These are phyloP conservation scores for Ormyrus labotus DNA, from an alignment of 2,888 invertebrate species.

Conservation along the genomic window DNA sequence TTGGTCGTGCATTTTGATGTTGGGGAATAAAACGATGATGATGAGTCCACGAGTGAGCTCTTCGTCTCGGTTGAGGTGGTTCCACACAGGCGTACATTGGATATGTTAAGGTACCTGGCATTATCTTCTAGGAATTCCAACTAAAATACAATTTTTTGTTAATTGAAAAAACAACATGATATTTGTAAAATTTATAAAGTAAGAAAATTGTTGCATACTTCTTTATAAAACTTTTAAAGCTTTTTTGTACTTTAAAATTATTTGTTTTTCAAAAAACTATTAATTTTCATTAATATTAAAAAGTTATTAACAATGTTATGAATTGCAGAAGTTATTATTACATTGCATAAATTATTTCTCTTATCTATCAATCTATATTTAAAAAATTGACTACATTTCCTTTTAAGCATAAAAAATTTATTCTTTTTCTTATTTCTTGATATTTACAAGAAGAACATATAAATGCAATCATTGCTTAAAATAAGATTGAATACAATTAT, in stretches of 20 bases:
- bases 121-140: constrained; percentile 57
- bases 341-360: background rate
- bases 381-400: constrained; percentile 15
- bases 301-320: background rate
- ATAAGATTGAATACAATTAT: constrained; percentile 7
- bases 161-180: constrained; percentile 19
- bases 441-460: constrained; percentile 5
- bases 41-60: constrained; percentile 69
- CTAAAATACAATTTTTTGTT: constrained; percentile 30
- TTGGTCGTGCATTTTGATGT: constrained; percentile 61
- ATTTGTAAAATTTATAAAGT: constrained; percentile 9
- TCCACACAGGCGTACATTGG: constrained; percentile 72
- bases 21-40: constrained; percentile 58
- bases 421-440: background rate
- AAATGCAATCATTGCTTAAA: too few relatives aligned
- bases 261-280: too few relatives aligned
- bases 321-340: background rate
- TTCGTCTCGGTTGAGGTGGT: constrained; percentile 65
- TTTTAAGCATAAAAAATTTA: constrained; percentile 13
- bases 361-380: background rate
- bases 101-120: constrained; percentile 73
- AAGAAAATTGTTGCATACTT: background rate
- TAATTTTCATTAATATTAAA: background rate
- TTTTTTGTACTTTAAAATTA: too few relatives aligned
- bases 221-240: background rate